Evolutionary conservation across 2,113 vertebrate genomes (phyloP), one percentile per base, ranked within the genome.

Genomic region (Dicaeum eximium): DNA sequence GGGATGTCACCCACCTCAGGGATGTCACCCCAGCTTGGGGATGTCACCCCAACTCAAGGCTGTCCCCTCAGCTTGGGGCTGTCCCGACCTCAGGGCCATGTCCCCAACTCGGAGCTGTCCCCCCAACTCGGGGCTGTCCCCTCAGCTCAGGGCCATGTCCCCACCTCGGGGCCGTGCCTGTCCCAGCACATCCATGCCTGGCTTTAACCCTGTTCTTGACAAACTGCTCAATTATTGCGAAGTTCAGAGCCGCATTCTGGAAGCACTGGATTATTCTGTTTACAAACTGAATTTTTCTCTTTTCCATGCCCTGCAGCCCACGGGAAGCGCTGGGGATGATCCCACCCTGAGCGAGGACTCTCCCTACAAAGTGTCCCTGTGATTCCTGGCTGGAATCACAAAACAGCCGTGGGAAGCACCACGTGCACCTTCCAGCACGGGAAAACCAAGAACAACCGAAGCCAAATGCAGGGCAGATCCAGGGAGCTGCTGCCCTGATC

Each of bases 311-410:
- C 89, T 30, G 1, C 11, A 77, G 18, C 86, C 57, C 66, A 3
- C 24, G 3, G 82, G 83, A 69, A 23, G 53, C 0, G 2, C 47
- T 2, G 48, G 0, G 9, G 79, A 44, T 28, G 93, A 90, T 82
- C 47, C 25, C 5, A 25, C 31, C 72, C 56, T 0, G 1, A 65
- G 60, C 1, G 2, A 73, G 77, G 80, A 42, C 38, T 24, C 35
- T 53, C 60, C 7, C 84, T 37, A 1, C 3, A 0, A n/a, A 67
- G 7, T 1, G 24, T 31, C 78, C 5, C 54, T 0, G 2, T 6
- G 44, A 33, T 30, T 75, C 74, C 72, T 21, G 60, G 45, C 77
- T 30, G 56, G 45, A 42, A 54, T 1, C 31, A n/a, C 0, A 3
- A 15, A 75, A 3, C 2, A 0, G 38, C 47, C 2, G 7, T 27